Percentiles rank a stretch among this genome's conserved stretches.
Conservation (phyloP, 2,888 invertebrate species). For the Machimus rusticus region DNA sequence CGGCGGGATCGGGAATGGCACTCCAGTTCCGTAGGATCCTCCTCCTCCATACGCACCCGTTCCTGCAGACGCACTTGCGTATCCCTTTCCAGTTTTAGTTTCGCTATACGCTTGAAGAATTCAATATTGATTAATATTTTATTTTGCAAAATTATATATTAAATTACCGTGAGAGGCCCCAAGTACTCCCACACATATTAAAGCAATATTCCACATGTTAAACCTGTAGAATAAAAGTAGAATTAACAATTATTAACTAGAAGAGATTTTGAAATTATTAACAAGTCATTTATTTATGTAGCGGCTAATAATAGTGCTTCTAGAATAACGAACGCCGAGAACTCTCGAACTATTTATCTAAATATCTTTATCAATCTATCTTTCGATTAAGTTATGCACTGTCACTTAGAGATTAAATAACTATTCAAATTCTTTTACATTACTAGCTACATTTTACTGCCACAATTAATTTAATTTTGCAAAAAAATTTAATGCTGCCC, state of each 20-base stretch:
- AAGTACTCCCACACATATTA: neutral
- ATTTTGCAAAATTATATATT: neutral
- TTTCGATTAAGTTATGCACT: too few relatives aligned
- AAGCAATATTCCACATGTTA: neutral
- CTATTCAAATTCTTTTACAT: too few relatives aligned
- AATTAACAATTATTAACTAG: neutral
- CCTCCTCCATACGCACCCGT: neutral
- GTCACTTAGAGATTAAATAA: too few relatives aligned
- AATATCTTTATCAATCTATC: too few relatives aligned
- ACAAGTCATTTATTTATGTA: too few relatives aligned
- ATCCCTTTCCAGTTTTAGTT: neutral
- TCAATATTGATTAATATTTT: neutral
- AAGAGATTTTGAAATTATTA: neutral
- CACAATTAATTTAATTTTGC: too few relatives aligned
- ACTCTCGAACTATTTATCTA: too few relatives aligned
- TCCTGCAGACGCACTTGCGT: conserved; percentile 4
- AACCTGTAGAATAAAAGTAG: neutral
- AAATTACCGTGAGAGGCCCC: neutral
- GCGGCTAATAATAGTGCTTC: too few relatives aligned
- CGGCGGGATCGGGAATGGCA: conserved; percentile 41
- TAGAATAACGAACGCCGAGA: too few relatives aligned
- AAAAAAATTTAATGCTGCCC: too few relatives aligned
- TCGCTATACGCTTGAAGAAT: neutral
- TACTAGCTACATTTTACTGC: too few relatives aligned
- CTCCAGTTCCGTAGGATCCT: neutral